Evolutionary conservation across 2,797 vertebrate genomes (phyloP), one percentile per base, ranked within the genome.

Genomic region (Manis crassicaudata): DNA sequence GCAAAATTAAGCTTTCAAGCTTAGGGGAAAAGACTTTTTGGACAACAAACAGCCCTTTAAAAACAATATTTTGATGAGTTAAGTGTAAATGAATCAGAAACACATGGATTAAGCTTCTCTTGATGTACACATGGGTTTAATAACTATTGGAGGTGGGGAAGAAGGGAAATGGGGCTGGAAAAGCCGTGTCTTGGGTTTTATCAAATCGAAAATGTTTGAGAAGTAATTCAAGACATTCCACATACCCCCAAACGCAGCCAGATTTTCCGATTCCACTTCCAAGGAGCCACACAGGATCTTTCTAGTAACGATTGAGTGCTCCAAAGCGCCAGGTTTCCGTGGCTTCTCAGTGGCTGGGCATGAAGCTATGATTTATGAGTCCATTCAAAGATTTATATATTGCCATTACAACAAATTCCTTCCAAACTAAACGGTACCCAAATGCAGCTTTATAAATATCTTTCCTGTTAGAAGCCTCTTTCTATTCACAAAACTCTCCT

Each of bases 31-130:
- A 93, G 93, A 93, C 79, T 97, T 97, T 97, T 97, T 97, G 97
- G 95, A 96, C 95, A 97, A 97, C 96, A 97, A 97, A 97, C 92
- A 95, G 95, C 95, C 94, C 95, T 97, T 97, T 97, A 97, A 97
- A 97, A 97, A 97, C 97, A 98, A 97, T 96, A 97, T 97, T 98
- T 97, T 97, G 97, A 98, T 97, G 97, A 98, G 97, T 97, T 98
- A 97, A 97, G 97, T 98, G 97, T 97, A 98, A 98, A 97, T 97
- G 97, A 97, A 98, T 98, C 97, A 98, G 97, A 98, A 98, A 98
- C 97, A 98, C 97, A 97, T 98, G 97, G 94, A 98, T 98, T 97
- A 97, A 88, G 43, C 95, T 43, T 92, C 94, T 96, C 97, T 97
- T 97, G 97, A 98, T 97, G 96, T 97, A 60, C 97, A 98, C 97